phyloP scores from a whole-genome alignment of 1,140 invertebrate species.

The Ridgeia piscesae region DNA sequence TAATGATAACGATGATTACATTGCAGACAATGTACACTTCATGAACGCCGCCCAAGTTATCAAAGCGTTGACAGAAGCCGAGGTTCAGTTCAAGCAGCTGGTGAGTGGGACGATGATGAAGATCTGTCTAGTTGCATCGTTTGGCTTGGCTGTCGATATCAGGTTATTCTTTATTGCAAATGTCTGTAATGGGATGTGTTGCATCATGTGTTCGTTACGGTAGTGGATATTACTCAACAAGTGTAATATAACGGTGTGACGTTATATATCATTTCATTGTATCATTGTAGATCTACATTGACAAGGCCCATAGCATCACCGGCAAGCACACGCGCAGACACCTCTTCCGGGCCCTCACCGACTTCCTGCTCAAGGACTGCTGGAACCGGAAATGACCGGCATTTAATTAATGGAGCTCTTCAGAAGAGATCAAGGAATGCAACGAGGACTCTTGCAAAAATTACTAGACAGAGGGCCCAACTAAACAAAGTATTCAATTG shows the following conservation, averaged over 20 bases:
- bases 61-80: conserved; percentile 76
- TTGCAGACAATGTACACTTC: conserved; percentile 87
- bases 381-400: background rate
- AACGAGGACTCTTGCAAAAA: background rate
- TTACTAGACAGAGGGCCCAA: no score
- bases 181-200: no score
- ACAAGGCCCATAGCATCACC: conserved; percentile 23
- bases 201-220: no score
- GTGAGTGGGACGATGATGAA: conserved; percentile 58
- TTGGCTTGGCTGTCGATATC: no score
- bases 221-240: no score
- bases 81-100: conserved; percentile 84
- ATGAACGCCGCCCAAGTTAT: conserved; percentile 90
- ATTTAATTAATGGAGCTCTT: background rate
- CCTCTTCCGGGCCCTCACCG: conserved; percentile 19
- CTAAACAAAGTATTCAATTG: no score
- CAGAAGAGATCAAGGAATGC: background rate
- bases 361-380: conserved; percentile 25
- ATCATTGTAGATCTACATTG: conserved; percentile 8
- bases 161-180: no score
- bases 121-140: no score
- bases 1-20: conserved; percentile 23
- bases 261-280: no score
- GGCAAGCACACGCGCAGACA: background rate
- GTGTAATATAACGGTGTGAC: no score